These are phyloP conservation scores for Schizothorax lantsangensis DNA, from an alignment of 2,797 vertebrate species.

Conservation along the genomic window DNA sequence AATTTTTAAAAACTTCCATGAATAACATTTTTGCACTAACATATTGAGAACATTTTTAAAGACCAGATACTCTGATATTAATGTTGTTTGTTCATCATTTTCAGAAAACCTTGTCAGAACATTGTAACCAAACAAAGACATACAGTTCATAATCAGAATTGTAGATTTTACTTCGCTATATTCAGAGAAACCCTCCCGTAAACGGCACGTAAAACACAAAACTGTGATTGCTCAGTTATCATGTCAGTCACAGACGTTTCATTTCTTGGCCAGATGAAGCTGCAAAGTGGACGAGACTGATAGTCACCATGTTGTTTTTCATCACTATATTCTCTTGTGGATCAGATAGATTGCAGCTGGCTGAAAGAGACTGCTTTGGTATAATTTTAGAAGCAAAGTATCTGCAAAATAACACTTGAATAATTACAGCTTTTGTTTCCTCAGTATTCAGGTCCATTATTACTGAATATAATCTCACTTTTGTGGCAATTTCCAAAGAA, in stretches of 20 bases:
- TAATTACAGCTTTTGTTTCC: slow-evolving; percentile 26
- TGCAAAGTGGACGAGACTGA: background rate
- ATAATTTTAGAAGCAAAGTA: slow-evolving; percentile 15
- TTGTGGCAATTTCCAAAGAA: slow-evolving; percentile 32
- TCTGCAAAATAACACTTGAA: slow-evolving; percentile 24
- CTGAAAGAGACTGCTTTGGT: background rate
- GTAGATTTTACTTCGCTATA: background rate
- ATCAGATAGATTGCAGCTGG: slow-evolving; percentile 17
- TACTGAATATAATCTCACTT: slow-evolving; percentile 8
- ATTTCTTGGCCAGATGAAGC: slow-evolving; percentile 16
- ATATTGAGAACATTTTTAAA: background rate
- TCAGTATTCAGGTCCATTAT: slow-evolving; percentile 17
- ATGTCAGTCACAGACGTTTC: background rate
- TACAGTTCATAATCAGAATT: background rate
- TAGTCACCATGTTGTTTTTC: background rate
- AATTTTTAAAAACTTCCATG: too few species aligned
- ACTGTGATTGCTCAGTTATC: background rate
- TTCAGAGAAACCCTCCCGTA: background rate
- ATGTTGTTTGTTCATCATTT: background rate
- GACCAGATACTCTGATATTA: background rate
- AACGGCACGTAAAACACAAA: background rate
- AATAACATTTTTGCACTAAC: too few species aligned
- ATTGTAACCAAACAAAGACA: background rate
- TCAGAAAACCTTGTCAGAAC: background rate
- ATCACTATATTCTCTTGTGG: slow-evolving; percentile 1